phyloP scores from a whole-genome alignment of 2,113 vertebrate species.

The Anoplopoma fimbria region DNA sequence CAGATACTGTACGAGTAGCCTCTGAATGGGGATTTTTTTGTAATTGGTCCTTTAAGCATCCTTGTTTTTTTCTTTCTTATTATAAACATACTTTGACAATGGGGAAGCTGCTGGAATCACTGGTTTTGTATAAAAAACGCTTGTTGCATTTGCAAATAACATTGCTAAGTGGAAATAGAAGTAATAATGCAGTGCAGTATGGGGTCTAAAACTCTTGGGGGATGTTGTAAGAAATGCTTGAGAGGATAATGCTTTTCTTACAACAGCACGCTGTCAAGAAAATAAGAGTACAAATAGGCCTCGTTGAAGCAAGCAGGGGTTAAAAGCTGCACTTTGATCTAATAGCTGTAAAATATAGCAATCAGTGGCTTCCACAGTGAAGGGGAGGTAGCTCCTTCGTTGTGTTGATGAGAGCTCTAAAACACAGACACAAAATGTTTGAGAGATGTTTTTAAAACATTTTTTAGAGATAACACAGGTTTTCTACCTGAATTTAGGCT shows the following conservation, averaged over 20 bases:
- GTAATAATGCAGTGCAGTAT: slow-evolving; percentile 21
- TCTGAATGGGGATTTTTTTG: background rate
- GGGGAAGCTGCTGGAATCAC: background rate
- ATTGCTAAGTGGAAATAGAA: background rate
- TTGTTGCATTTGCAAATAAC: slow-evolving; percentile 18
- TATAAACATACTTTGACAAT: background rate
- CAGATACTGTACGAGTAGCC: background rate
- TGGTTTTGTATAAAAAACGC: slow-evolving; percentile 13
- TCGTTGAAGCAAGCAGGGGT: slow-evolving; percentile 14
- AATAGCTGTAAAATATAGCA: slow-evolving; percentile 44
- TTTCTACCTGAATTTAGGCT: background rate
- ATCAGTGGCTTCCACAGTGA: background rate
- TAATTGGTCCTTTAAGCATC: background rate
- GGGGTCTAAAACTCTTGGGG: background rate
- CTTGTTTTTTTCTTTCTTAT: background rate
- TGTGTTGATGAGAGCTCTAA: slow-evolving; percentile 9
- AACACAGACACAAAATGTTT: slow-evolving; percentile 12
- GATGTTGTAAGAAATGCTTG: slow-evolving; percentile 26
- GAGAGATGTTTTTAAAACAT: background rate
- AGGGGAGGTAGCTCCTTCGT: background rate
- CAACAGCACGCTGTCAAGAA: slow-evolving; percentile 32
- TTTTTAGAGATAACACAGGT: background rate
- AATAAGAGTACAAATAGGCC: background rate
- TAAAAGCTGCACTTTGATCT: slow-evolving; percentile 50
- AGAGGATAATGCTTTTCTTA: slow-evolving; percentile 29